These are phyloP conservation scores for Danio albolineatus DNA, from an alignment of 2,797 vertebrate genomes.

Conservation along the genomic window DNA sequence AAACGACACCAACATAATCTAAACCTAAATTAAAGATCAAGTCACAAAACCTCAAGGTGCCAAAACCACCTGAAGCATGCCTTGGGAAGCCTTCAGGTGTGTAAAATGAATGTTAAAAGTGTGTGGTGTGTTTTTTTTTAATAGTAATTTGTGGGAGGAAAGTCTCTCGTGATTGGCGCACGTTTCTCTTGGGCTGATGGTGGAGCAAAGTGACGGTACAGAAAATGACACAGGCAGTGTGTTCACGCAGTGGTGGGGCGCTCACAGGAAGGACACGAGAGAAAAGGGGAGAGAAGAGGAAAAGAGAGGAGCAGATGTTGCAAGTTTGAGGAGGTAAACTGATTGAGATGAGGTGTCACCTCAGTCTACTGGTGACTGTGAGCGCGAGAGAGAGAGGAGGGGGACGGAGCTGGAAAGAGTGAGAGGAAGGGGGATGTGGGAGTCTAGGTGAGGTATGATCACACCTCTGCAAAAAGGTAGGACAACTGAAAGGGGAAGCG, in stretches of 20 bases:
- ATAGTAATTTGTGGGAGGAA: slow-evolving; percentile 40
- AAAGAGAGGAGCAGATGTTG: slow-evolving; percentile 60
- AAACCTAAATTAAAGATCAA: slow-evolving; percentile 55
- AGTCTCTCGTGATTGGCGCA: slow-evolving; percentile 38
- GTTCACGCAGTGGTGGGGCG: slow-evolving; percentile 48
- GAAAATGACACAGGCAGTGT: slow-evolving; percentile 58
- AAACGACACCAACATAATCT: slow-evolving; percentile 35
- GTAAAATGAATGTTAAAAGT: slow-evolving; percentile 44
- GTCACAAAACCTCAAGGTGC: slow-evolving; percentile 51
- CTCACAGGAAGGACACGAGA: slow-evolving; percentile 52
- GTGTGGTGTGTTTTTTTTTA: slow-evolving; percentile 4
- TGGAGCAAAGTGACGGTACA: slow-evolving; percentile 60
- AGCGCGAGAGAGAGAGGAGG: slow-evolving; percentile 17
- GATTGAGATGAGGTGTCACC: slow-evolving; percentile 67
- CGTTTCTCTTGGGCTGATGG: slow-evolving; percentile 41
- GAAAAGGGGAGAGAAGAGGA: slow-evolving; percentile 48
- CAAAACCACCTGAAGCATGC: slow-evolving; percentile 39
- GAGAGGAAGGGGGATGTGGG: slow-evolving; percentile 9
- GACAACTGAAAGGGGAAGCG: slow-evolving; percentile 25
- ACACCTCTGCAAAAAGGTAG: slow-evolving; percentile 56
- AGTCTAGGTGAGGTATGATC: slow-evolving; percentile 58
- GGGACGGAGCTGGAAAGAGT: slow-evolving; percentile 15
- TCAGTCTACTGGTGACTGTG: slow-evolving; percentile 67
- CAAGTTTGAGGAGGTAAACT: slow-evolving; percentile 66
- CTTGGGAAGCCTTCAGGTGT: slow-evolving; percentile 44